These are phyloP conservation scores for Ctena decussata DNA, from an alignment of 2,888 invertebrate genomes.

Conservation along the genomic window DNA sequence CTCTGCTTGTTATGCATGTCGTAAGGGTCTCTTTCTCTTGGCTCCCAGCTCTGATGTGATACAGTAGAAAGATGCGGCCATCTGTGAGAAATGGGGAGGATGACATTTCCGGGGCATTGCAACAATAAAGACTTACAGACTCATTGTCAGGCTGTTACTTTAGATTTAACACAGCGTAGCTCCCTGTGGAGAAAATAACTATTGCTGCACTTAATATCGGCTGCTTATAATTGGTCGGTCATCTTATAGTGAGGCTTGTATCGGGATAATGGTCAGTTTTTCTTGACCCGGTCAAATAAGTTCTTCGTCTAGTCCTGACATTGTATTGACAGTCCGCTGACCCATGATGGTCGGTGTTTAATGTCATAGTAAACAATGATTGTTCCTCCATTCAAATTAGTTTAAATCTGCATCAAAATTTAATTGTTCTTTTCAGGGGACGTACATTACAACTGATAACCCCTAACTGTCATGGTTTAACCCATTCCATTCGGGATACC, in stretches of 20 bases:
- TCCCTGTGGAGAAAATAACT: conserved; percentile 64
- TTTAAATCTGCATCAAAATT: conserved; percentile 8
- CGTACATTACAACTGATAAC: not conserved
- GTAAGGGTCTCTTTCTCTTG: too few relatives aligned
- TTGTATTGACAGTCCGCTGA: conserved; percentile 10
- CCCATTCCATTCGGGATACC: too few relatives aligned
- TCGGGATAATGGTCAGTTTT: conserved; percentile 55
- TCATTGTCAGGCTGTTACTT: conserved; percentile 3
- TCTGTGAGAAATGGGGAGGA: conserved; percentile 1
- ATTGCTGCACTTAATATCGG: conserved; percentile 32
- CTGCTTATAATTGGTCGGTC: conserved; percentile 55
- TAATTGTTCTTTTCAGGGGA: not conserved
- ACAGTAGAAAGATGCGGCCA: conserved; percentile 3
- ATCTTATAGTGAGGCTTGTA: conserved; percentile 57
- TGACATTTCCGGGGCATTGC: not conserved
- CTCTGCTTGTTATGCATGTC: too few relatives aligned
- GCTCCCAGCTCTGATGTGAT: too few relatives aligned
- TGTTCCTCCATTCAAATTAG: conserved; percentile 12
- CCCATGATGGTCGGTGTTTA: not conserved
- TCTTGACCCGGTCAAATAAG: conserved; percentile 63
- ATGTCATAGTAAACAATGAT: conserved; percentile 9
- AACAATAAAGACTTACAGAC: conserved; percentile 7
- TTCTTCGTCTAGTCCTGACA: conserved; percentile 9
- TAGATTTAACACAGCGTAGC: conserved; percentile 6
- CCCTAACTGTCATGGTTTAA: too few relatives aligned